Evolutionary conservation across 2,113 vertebrate species (phyloP).

Genomic region (Thalassoma bifasciatum): DNA sequence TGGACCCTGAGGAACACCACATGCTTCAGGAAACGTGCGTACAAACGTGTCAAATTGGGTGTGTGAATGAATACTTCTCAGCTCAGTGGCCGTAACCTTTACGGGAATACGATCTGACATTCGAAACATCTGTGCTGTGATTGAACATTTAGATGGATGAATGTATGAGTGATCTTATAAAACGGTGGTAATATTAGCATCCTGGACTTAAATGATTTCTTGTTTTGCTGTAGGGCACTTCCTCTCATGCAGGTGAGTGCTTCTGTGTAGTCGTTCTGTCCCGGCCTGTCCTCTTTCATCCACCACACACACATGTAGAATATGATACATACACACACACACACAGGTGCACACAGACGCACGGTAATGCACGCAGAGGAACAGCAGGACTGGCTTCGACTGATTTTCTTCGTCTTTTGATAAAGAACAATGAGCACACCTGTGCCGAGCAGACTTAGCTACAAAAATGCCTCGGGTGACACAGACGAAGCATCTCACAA

Average conservation of each 20-base stretch:
- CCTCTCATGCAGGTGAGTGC: conserved; percentile 43
- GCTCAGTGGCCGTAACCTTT: conserved; percentile 25
- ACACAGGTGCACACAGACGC: conserved; percentile 14
- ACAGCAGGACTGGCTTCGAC: conserved; percentile 52
- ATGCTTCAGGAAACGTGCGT: conserved; percentile 55
- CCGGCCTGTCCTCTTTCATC: conserved; percentile 64
- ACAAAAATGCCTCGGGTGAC: conserved; percentile 65
- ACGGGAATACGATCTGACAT: conserved; percentile 26
- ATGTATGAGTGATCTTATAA: conserved; percentile 41
- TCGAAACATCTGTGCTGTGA: conserved; percentile 59
- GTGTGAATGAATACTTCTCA: conserved; percentile 4
- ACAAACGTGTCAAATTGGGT: not conserved
- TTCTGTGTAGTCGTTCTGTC: conserved; percentile 54
- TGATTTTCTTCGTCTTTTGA: conserved; percentile 51
- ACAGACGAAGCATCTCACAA: conserved; percentile 48
- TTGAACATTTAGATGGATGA: conserved; percentile 37
- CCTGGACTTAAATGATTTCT: conserved; percentile 47
- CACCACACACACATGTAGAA: conserved; percentile 28
- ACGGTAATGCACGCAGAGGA: conserved; percentile 28
- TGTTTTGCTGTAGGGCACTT: conserved; percentile 55
- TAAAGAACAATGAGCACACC: conserved; percentile 68
- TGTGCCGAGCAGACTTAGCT: conserved; percentile 71
- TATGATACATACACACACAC: conserved; percentile 4
- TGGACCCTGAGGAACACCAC: conserved; percentile 92
- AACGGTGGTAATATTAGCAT: conserved; percentile 34